Evolutionary conservation across 1,140 invertebrate genomes (phyloP).

Genomic region (Caenorhabditis briggsae): DNA sequence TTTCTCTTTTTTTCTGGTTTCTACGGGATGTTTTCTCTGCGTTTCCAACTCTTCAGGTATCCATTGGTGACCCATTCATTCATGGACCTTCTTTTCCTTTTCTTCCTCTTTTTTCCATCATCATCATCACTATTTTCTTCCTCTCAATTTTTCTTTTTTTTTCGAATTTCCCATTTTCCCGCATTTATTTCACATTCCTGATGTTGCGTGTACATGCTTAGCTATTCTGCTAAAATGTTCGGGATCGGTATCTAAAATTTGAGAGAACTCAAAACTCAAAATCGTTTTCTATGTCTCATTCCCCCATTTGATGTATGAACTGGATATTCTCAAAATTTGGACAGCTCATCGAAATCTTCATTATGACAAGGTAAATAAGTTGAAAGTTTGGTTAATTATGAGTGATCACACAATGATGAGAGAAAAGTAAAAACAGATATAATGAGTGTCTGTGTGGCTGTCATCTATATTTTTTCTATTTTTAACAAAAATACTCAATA

Average conservation of each 20-base stretch:
- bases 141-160: neutral
- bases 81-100: neutral
- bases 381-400: slow-evolving; percentile 27
- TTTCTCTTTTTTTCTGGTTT: slow-evolving; percentile 16
- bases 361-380: slow-evolving; percentile 7
- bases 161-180: slow-evolving; percentile 11
- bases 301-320: slow-evolving; percentile 21
- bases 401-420: neutral
- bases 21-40: slow-evolving; percentile 8
- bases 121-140: slow-evolving; percentile 9
- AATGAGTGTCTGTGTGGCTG: neutral
- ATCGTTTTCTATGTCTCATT: neutral
- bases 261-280: slow-evolving; percentile 6
- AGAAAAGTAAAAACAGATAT: neutral
- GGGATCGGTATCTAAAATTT: neutral
- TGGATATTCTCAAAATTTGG: slow-evolving; percentile 39
- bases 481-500: neutral
- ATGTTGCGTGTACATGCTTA: slow-evolving; percentile 1
- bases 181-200: neutral
- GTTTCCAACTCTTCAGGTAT: neutral
- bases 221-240: slow-evolving; percentile 30
- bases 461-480: neutral
- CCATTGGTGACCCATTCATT: slow-evolving; percentile 30
- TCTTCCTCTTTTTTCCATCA: neutral
- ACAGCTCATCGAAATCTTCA: slow-evolving; percentile 27